Conservation (phyloP, 2,113 vertebrate species). For the Catharus fuscescens region DNA sequence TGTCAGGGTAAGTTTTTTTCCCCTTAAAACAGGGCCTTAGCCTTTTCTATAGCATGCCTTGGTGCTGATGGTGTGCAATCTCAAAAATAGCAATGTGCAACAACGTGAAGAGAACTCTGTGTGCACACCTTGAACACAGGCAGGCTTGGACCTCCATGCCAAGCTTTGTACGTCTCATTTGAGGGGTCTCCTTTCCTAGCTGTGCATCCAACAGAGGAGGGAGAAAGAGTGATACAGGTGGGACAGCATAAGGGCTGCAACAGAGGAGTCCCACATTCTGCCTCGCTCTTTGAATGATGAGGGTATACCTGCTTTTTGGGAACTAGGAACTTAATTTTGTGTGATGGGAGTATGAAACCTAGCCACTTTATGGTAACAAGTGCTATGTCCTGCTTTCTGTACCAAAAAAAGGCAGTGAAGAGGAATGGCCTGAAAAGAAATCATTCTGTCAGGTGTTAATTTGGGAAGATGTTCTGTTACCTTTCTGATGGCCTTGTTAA, state of each 20-base stretch:
- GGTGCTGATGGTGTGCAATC: background rate
- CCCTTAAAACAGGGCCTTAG: background rate
- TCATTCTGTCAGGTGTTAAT: background rate
- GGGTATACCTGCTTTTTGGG: background rate
- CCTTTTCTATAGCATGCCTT: background rate
- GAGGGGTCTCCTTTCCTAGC: background rate
- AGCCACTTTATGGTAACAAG: background rate
- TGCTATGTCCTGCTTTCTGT: background rate
- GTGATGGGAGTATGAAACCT: background rate
- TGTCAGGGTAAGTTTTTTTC: background rate
- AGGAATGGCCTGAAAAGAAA: background rate
- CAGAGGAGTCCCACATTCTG: background rate
- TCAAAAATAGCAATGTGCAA: background rate
- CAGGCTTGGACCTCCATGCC: background rate
- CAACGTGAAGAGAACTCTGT: background rate
- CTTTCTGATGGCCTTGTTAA: background rate
- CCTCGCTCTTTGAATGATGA: background rate
- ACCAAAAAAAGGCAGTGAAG: background rate
- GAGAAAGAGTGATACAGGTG: background rate
- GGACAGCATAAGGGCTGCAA: background rate
- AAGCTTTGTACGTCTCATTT: background rate
- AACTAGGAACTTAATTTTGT: background rate
- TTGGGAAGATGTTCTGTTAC: accelerated
- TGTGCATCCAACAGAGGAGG: background rate
- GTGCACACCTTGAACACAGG: background rate